phyloP scores from a whole-genome alignment of 2,888 invertebrate species.

The Rhorus exstirpatorius region DNA sequence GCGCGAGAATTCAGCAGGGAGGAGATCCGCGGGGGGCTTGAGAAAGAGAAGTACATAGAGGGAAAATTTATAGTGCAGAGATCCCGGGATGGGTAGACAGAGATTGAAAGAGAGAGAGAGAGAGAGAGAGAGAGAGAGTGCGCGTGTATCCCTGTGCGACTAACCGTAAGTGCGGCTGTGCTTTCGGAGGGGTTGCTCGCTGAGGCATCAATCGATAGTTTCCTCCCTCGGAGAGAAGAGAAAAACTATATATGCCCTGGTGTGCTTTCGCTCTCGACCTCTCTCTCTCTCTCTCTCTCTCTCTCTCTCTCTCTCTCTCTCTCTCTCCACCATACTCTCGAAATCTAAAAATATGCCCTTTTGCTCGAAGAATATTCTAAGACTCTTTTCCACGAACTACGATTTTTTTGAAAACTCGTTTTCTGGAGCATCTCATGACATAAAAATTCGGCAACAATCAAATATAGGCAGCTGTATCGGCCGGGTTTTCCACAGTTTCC shows the following conservation, averaged over 20 bases:
- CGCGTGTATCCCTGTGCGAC: conserved; percentile 50
- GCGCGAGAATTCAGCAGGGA: conserved; percentile 35
- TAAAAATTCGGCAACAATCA: no score
- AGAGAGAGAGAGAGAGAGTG: conserved; percentile 43
- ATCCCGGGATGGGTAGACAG: conserved; percentile 9
- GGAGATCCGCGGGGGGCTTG: conserved; percentile 12
- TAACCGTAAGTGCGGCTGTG: conserved; percentile 19
- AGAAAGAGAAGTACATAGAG: conserved; percentile 28
- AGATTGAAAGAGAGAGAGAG: conserved; percentile 41
- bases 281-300: conserved; percentile 13
- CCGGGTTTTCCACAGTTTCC: no score
- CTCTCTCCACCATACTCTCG: conserved; percentile 24
- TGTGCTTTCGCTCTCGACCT: conserved; percentile 35
- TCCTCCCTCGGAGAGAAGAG: conserved; percentile 74
- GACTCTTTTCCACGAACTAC: no score
- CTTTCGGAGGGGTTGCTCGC: conserved; percentile 70
- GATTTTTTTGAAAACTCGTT: no score
- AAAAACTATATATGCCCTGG: conserved; percentile 75
- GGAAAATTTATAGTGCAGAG: conserved; percentile 28
- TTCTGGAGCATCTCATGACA: no score
- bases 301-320: neutral
- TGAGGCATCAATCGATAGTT: conserved; percentile 81
- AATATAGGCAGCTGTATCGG: no score
- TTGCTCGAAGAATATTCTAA: no score
- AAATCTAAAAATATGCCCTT: neutral